Base-by-base conservation (phyloP, 2,797 vertebrate genomes). In the Sebastes itinus region DNA sequence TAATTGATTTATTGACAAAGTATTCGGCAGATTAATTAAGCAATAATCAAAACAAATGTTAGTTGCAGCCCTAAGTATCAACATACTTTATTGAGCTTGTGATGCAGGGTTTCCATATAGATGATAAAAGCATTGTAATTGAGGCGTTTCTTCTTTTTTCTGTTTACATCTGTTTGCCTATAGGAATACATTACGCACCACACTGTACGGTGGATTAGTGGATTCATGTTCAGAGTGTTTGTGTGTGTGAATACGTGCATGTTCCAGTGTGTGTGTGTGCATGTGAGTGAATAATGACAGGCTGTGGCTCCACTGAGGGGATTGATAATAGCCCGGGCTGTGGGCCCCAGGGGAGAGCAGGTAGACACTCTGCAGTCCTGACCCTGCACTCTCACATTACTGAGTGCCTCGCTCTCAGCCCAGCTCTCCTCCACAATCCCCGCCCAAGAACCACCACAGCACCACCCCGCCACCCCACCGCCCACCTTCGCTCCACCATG, bases 331-430 rank as follows among this genome's bases (percentile, higher is more conserved):
- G 97, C 96, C 95, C 73, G 90, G 84, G 84, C 96, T 95, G 87
- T 94, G 94, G 96, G 94, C 96, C 97, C 94, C 96, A 87, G 93
- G 97, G 97, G 93, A 92, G 96, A 96, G 96, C 97, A 98, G 97
- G 97, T 98, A 97, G 97, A 97, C 95, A 96, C 96, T 96, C 95
- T 96, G 95, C 96, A 97, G 96, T 96, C 95, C 96, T 97, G 97
- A 97, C 97, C 97, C 97, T 95, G 87, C 88, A 93, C 95, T 97
- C 97, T 98, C 97, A 97, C 96, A 96, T 98, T 98, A 97, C 97
- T 96, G 96, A 97, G 96, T 96, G 95, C 95, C 95, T 96, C 92
- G 91, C 91, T 92, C 94, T 94, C 86, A 90, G 88, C 88, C 56
- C 77, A 66, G 82, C 85, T 86, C 90, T 88, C 78, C 79, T 87